Evolutionary conservation across 92 coral and sea anemone species (phyloP).

Genomic region (Bergia puertoricense): DNA sequence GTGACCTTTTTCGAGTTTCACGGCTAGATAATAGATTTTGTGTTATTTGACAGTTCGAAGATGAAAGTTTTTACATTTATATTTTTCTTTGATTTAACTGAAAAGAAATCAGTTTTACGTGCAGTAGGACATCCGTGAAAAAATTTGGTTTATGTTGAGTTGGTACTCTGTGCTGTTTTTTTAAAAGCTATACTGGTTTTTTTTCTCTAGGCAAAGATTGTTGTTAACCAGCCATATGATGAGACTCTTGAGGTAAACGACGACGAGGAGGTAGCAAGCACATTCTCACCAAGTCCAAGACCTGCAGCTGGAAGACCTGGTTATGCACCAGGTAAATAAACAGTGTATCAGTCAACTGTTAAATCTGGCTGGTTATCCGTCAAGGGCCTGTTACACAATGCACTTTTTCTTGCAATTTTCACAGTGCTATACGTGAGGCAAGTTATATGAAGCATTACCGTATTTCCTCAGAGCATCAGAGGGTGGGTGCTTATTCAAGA

Average conservation of each 20-base stretch:
- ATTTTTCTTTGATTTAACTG: background rate
- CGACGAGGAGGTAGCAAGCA: constrained; percentile 99
- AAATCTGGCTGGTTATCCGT: too few relatives aligned
- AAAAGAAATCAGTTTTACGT: background rate
- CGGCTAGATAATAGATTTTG: background rate
- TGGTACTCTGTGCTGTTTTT: background rate
- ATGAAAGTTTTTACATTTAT: background rate
- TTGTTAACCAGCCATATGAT: constrained; percentile 97
- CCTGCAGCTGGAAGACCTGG: constrained; percentile 77
- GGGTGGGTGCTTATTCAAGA: too few relatives aligned
- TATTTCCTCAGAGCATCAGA: too few relatives aligned
- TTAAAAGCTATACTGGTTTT: background rate
- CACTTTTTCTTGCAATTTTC: too few relatives aligned
- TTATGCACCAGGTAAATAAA: constrained; percentile 63
- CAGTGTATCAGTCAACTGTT: too few relatives aligned
- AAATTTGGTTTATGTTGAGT: background rate
- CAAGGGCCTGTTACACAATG: too few relatives aligned
- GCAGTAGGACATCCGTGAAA: background rate
- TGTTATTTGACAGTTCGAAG: background rate
- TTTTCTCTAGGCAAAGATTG: constrained; percentile 69
- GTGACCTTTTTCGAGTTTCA: background rate
- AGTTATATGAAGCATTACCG: too few relatives aligned
- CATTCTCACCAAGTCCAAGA: constrained; percentile 96
- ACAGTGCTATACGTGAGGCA: too few relatives aligned
- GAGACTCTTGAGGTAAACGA: constrained; percentile 96